Base-by-base conservation (phyloP, 2,113 vertebrate genomes). In the Sinocyclocheilus maitianheensis region DNA sequence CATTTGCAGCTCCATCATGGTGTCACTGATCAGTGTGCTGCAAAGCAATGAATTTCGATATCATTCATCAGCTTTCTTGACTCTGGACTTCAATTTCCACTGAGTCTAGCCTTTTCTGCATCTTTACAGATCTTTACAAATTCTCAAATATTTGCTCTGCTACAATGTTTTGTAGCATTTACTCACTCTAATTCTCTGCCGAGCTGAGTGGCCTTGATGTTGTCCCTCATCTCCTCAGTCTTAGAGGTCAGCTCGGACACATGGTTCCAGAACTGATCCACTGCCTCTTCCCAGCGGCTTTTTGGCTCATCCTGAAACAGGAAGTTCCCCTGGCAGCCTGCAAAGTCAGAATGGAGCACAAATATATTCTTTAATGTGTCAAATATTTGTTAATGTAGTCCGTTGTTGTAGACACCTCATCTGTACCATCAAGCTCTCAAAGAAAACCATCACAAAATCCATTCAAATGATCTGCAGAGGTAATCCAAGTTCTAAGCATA, bases 131-230 rank as follows among this genome's bases (percentile, higher is more conserved):
- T 10, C 22, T 34, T 34, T 34, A 34, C 26, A 58, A 37, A 1
- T 11, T 3, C 3, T 72, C 51, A 77, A 4, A 77, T 77, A 18
- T 30, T 76, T 81, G 8, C 24, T 65, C 3, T 30, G 14, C 22
- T 30, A 22, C 37, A 40, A 26, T 48, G n/a, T 79, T 74, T 74
- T n/a, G 37, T 24, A 48, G 48, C 55, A n/a, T 58, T 72, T 69
- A 95, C 95, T 95, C 89, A 96, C 95, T 95, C 94, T 10, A 96
- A 89, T 83, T 95, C 94, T 84, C 88, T 90, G 92, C 85, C 90
- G 83, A 96, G 84, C 87, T 94, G 81, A 0, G 92, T 88, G 63
- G 86, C 87, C 84, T 37, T 89, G 78, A 95, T 87, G 77, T 88
- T 83, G 5, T 82, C 67, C 48, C 91, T 62, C 43, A 93, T 10